phyloP scores from a whole-genome alignment of 2,888 invertebrate species.

The Mamestra brassicae region DNA sequence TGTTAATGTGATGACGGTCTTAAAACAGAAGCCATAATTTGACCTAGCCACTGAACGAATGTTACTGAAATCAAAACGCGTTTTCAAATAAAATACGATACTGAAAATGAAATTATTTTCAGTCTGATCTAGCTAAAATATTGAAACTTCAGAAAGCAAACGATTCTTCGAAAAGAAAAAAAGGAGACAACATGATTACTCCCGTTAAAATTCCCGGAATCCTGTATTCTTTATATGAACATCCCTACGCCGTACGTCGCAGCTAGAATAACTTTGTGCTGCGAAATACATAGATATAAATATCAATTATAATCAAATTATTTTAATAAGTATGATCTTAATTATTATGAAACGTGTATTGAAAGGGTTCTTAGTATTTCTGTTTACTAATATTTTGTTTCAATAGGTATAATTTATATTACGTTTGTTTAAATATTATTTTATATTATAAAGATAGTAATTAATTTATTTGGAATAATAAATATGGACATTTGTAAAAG shows the following conservation, averaged over 20 bases:
- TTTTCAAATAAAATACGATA: not conserved
- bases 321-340: slow-evolving; percentile 15
- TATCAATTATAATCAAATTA: slow-evolving; percentile 35
- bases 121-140: not conserved
- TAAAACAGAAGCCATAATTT: too few relatives aligned
- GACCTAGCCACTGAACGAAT: too few relatives aligned
- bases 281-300: slow-evolving; percentile 38
- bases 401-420: too few relatives aligned
- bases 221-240: not conserved
- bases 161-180: not conserved
- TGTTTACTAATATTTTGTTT: too few relatives aligned
- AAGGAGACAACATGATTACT: not conserved
- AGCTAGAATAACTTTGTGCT: slow-evolving; percentile 49
- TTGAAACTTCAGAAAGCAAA: not conserved
- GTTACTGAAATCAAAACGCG: too few relatives aligned
- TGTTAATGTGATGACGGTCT: too few relatives aligned
- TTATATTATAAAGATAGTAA: too few relatives aligned
- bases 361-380: not conserved
- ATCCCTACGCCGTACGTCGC: slow-evolving; percentile 37
- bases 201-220: slow-evolving; percentile 18
- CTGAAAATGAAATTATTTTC: not conserved
- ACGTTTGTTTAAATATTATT: too few relatives aligned
- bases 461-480: too few relatives aligned
- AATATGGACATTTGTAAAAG: too few relatives aligned
- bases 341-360: not conserved